These are phyloP conservation scores for Notodonta dromedarius DNA, from an alignment of 2,888 invertebrate genomes.

Conservation along the genomic window DNA sequence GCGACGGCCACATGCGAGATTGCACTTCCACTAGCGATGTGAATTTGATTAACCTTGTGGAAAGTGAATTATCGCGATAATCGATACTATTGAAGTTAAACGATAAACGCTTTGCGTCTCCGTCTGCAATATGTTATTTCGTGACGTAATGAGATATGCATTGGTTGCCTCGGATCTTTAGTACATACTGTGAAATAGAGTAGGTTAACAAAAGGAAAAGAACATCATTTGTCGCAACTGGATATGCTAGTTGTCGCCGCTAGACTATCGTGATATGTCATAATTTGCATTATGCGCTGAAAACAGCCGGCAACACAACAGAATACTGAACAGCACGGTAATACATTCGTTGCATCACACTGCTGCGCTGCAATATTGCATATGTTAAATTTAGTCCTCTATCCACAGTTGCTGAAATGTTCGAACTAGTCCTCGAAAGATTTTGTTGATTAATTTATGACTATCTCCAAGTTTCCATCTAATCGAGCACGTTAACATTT, in stretches of 20 bases:
- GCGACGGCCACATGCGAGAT: slow-evolving; percentile 28
- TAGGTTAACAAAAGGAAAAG: too few species aligned
- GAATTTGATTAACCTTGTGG: slow-evolving; percentile 25
- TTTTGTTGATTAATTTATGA: not conserved
- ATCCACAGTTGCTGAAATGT: not conserved
- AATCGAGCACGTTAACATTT: slow-evolving; percentile 31
- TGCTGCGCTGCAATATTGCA: slow-evolving; percentile 1
- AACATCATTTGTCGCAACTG: not conserved
- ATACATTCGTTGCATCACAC: slow-evolving; percentile 9
- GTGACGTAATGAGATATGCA: not conserved
- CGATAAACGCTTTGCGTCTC: not conserved
- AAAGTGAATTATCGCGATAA: slow-evolving; percentile 20
- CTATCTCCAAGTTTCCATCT: not conserved
- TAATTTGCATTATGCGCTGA: slow-evolving; percentile 10
- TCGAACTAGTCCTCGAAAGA: not conserved
- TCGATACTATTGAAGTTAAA: slow-evolving; percentile 15
- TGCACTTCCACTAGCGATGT: slow-evolving; percentile 23
- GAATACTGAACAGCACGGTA: slow-evolving; percentile 9
- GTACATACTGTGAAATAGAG: too few species aligned
- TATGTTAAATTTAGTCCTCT: not conserved
- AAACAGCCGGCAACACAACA: not conserved
- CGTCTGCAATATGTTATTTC: not conserved
- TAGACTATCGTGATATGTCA: slow-evolving; percentile 10
- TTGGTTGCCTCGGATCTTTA: too few species aligned
- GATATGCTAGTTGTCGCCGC: not conserved